Evolutionary conservation across 2,113 vertebrate species (phyloP), one percentile per base, ranked within the genome.

Genomic region (Atlantisia rogersi): DNA sequence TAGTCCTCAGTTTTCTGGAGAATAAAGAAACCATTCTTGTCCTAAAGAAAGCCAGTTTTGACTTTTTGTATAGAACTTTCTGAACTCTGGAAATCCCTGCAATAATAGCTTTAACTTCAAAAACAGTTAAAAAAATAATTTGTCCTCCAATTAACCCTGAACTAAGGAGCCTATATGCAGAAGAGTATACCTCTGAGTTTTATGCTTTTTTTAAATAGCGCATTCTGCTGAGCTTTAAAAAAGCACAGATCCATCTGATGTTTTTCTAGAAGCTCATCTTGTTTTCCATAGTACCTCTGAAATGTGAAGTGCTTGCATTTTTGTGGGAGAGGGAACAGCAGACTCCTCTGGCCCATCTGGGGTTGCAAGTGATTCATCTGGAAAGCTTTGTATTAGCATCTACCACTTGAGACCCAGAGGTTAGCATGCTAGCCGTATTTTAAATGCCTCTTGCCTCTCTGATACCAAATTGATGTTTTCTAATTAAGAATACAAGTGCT

Each of bases 401-500:
- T 77, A 28, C 88, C 92, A 62, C 93, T 88, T 88, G 92, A 96
- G 93, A 88, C 68, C 52, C 35, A 60, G 90, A 86, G 95, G 94
- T 93, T 93, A 95, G 79, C 68, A 28, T 3, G 7, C 75, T 91
- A 67, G 88, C 91, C 83, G 94, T 88, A 46, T 95, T 85, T 84
- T 79, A 94, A 97, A 93, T 70, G 94, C 77, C 67, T 90, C 85
- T 82, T 96, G 88, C 82, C 89, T 93, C 69, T 95, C 88, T 95
- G 71, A 92, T 93, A 76, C 65, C 4, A 12, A 93, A 94, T 65
- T 94, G 89, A 60, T 95, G 82, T 94, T 96, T 95, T 93, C 90
- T 96, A 95, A 95, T 96, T 95, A 95, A 92, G 88, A 86, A 64
- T 76, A 94, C 81, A 94, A 95, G 78, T 89, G 84, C 90, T 96